Evolutionary conservation across 2,113 vertebrate species (phyloP).

Genomic region (Mirza zaza): DNA sequence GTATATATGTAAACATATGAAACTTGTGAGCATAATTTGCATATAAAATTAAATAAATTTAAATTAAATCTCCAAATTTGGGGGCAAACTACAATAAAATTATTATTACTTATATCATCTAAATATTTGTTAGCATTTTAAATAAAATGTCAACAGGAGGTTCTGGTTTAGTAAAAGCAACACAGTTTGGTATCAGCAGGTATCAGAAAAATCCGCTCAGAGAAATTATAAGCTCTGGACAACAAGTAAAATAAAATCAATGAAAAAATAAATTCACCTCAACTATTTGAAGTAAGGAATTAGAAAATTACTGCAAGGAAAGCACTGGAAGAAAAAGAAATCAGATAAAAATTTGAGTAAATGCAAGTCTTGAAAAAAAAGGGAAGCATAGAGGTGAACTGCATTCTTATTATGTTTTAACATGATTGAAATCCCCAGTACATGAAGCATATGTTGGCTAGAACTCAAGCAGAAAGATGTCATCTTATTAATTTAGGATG

Average conservation of each 20-base stretch:
- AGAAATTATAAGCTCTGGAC: not conserved
- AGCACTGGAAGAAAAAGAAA: not conserved
- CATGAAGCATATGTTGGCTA: not conserved
- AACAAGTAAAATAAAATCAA: slow-evolving; percentile 20
- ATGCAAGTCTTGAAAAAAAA: not conserved
- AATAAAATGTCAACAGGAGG: not conserved
- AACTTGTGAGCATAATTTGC: not conserved
- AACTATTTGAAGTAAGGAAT: not conserved
- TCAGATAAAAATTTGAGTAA: not conserved
- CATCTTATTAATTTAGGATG: not conserved
- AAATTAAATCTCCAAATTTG: not conserved
- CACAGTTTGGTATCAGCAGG: not conserved
- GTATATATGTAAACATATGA: not conserved
- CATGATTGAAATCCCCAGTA: not conserved
- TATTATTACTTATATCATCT: not conserved
- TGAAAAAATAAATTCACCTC: not conserved
- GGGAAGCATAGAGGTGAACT: not conserved
- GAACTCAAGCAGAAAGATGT: not conserved
- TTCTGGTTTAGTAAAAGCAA: not conserved
- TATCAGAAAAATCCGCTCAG: not conserved
- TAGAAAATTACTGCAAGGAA: not conserved
- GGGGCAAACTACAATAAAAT: not conserved
- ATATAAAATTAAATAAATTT: not conserved
- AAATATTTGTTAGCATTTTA: not conserved
- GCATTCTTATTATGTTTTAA: not conserved